phyloP scores from a whole-genome alignment of 1,140 invertebrate species.

The Neodiprion virginianus region DNA sequence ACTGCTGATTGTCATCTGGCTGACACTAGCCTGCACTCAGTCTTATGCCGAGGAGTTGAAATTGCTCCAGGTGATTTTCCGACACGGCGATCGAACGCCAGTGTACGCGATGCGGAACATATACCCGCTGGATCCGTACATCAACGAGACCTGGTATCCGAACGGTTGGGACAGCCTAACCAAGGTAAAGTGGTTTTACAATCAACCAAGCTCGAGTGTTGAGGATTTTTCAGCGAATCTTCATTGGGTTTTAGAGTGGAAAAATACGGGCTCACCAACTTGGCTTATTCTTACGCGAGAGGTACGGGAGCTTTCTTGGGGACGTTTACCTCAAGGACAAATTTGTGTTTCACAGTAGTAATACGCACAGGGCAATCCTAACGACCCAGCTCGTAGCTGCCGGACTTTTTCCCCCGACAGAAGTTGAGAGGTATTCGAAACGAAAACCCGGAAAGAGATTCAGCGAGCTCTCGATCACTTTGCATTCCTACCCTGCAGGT shows the following conservation, averaged over 20 bases:
- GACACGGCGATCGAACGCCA: conserved; percentile 81
- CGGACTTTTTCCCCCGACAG: conserved; percentile 65
- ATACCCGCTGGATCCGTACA: conserved; percentile 72
- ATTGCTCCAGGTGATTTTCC: conserved; percentile 59
- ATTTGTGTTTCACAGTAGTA: conserved; percentile 61
- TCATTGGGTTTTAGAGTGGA: conserved; percentile 41
- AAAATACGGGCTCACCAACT: conserved; percentile 52
- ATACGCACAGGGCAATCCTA: conserved; percentile 68
- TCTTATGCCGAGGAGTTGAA: conserved; percentile 12
- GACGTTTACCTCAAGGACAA: conserved; percentile 47
- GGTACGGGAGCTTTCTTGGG: conserved; percentile 49
- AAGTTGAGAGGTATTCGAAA: conserved; percentile 58
- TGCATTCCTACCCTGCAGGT: not conserved
- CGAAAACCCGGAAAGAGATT: not conserved
- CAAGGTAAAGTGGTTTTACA: conserved; percentile 65
- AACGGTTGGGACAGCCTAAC: conserved; percentile 77
- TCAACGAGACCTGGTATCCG: conserved; percentile 67
- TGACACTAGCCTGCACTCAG: not conserved
- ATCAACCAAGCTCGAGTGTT: not conserved
- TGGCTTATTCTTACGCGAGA: conserved; percentile 46
- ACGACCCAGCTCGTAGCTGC: conserved; percentile 69
- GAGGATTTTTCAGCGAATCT: not conserved
- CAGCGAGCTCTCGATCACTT: not conserved
- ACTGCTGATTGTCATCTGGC: not conserved
- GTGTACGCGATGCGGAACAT: conserved; percentile 56